Evolutionary conservation across 2,888 invertebrate species (phyloP).

Genomic region (Pandemis cinnamomeana): DNA sequence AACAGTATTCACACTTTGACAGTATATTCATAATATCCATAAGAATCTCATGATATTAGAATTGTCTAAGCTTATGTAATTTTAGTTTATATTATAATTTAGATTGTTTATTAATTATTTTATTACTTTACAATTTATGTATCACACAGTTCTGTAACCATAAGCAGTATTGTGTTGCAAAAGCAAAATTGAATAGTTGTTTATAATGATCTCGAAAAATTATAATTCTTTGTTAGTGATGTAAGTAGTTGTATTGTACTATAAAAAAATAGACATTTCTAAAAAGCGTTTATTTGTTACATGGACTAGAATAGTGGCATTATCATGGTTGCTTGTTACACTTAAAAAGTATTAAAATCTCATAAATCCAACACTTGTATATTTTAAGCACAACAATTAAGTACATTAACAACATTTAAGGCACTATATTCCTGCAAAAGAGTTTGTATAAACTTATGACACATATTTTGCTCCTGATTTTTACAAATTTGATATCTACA

Average conservation of each 20-base stretch:
- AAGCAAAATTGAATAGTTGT: background rate
- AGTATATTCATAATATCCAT: background rate
- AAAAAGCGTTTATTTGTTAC: constrained; percentile 78
- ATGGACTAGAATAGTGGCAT: constrained; percentile 77
- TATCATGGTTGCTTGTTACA: constrained; percentile 59
- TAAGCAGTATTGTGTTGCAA: background rate
- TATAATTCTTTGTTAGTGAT: constrained; percentile 39
- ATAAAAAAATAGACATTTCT: constrained; percentile 50
- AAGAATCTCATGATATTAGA: background rate
- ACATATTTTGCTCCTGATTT: background rate
- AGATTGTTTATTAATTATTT: background rate
- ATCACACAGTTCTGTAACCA: background rate
- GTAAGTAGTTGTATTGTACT: constrained; percentile 45
- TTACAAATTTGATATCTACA: background rate
- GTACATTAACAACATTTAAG: constrained; percentile 66
- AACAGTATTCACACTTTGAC: background rate
- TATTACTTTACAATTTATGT: background rate
- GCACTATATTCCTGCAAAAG: constrained; percentile 54
- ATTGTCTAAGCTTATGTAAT: background rate
- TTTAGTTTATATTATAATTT: background rate
- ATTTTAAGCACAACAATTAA: constrained; percentile 62
- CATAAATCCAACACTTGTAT: constrained; percentile 67
- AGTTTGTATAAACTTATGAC: background rate
- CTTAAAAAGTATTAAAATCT: constrained; percentile 61
- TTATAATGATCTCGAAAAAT: background rate